A percentile compares a stretch with the other conserved stretches of the same genome.
These are phyloP conservation scores for Epistrophella euchroma DNA, from an alignment of 2,888 invertebrate species.

Conservation along the genomic window DNA sequence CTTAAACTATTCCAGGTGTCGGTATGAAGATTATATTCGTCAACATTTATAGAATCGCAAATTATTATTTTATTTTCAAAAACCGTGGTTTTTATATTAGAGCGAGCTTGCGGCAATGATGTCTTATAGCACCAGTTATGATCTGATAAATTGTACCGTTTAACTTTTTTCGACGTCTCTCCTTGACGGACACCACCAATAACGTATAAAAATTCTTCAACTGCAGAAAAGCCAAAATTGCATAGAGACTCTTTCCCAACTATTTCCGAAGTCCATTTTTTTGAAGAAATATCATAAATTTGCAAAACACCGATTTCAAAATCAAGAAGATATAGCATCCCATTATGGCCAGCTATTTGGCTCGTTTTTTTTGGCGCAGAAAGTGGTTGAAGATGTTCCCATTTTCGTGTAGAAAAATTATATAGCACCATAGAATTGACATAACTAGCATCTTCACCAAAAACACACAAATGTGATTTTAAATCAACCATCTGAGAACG, in stretches of 20 bases:
- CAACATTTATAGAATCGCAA: background rate
- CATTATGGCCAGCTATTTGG: background rate
- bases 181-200: background rate
- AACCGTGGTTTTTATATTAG: no score
- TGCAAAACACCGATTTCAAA: background rate
- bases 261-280: background rate
- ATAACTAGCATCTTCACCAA: no score
- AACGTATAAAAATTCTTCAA: background rate
- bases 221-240: background rate
- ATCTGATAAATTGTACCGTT: background rate
- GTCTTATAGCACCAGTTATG: background rate
- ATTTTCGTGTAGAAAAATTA: background rate
- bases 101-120: background rate
- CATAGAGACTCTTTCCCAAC: background rate
- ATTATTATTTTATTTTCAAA: background rate
- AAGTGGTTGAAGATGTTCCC: fast-evolving
- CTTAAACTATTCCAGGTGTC: background rate
- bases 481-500: background rate
- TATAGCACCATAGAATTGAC: background rate
- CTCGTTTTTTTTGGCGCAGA: background rate
- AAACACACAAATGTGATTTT: background rate
- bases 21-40: background rate
- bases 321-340: background rate
- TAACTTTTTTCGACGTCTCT: background rate
- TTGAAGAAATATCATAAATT: background rate